These are phyloP conservation scores for Chesias legatella DNA, from an alignment of 2,888 invertebrate genomes.

Conservation along the genomic window DNA sequence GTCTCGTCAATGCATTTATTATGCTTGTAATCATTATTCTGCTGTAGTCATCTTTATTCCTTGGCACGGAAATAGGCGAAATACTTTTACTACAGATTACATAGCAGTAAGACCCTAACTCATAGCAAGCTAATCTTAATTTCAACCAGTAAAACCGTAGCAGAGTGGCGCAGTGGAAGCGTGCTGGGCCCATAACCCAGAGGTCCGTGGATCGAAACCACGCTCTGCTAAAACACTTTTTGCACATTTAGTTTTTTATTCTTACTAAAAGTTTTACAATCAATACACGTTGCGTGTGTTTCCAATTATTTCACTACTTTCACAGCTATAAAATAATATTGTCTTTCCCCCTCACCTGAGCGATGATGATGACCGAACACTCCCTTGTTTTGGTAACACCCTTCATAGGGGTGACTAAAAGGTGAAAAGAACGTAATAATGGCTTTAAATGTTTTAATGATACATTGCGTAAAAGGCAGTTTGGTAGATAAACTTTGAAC, in stretches of 20 bases:
- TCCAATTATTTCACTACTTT: slow-evolving; percentile 40
- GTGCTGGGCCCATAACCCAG: slow-evolving; percentile 93
- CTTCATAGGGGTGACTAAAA: slow-evolving; percentile 48
- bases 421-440: slow-evolving; percentile 41
- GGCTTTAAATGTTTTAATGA: slow-evolving; percentile 21
- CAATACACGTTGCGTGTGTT: slow-evolving; percentile 30
- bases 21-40: no score
- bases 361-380: slow-evolving; percentile 62
- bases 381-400: slow-evolving; percentile 67
- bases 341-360: slow-evolving; percentile 49
- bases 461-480: slow-evolving; percentile 26
- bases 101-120: no score
- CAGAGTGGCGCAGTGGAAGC: slow-evolving; percentile 90
- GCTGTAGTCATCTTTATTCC: no score
- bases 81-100: no score
- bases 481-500: slow-evolving; percentile 54
- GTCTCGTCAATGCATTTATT: no score
- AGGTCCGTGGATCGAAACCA: slow-evolving; percentile 96
- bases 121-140: slow-evolving; percentile 2
- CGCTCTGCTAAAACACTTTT: slow-evolving; percentile 82
- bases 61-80: no score
- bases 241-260: slow-evolving; percentile 8
- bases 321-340: slow-evolving; percentile 51
- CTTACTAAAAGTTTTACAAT: no score
- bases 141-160: slow-evolving; percentile 4